Conservation (phyloP, 2,888 invertebrate genomes). For the Chesias legatella region DNA sequence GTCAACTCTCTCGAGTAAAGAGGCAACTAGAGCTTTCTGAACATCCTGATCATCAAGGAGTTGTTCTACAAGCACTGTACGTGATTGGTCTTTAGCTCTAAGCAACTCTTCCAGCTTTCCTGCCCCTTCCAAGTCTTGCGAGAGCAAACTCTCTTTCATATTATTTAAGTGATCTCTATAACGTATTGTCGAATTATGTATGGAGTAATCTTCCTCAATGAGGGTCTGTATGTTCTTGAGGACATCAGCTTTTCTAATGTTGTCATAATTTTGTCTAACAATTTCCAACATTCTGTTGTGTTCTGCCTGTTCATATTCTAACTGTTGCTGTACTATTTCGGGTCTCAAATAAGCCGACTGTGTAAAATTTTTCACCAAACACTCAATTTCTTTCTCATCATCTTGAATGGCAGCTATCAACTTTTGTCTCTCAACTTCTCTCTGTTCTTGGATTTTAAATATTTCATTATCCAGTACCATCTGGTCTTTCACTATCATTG, state of each 20-base stretch:
- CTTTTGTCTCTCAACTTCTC: conserved; percentile 81
- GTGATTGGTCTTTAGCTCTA: conserved; percentile 82
- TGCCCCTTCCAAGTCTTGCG: conserved; percentile 81
- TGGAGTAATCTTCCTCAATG: conserved; percentile 83
- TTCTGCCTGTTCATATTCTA: conserved; percentile 84
- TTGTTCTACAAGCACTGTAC: conserved; percentile 79
- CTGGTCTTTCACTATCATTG: conserved; percentile 81
- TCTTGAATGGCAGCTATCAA: conserved; percentile 82
- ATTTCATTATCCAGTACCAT: conserved; percentile 84
- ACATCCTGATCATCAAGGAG: conserved; percentile 85
- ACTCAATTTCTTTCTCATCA: conserved; percentile 83
- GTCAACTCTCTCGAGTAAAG: conserved; percentile 86
- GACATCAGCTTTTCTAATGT: conserved; percentile 84
- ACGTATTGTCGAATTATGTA: conserved; percentile 80
- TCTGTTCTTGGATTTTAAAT: conserved; percentile 83
- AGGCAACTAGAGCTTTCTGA: conserved; percentile 86
- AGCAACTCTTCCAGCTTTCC: conserved; percentile 81
- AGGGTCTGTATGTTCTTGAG: conserved; percentile 86
- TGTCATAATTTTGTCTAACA: conserved; percentile 77
- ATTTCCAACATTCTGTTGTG: conserved; percentile 83
- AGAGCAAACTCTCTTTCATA: conserved; percentile 81
- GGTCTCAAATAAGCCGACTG: conserved; percentile 77
- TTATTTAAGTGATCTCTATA: conserved; percentile 84
- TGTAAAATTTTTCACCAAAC: conserved; percentile 83
- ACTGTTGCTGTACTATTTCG: conserved; percentile 82